Percentiles rank a stretch among this genome's conserved stretches.
phyloP scores from a whole-genome alignment of 2,888 invertebrate species.

The Cryptophagus acutangulus region DNA sequence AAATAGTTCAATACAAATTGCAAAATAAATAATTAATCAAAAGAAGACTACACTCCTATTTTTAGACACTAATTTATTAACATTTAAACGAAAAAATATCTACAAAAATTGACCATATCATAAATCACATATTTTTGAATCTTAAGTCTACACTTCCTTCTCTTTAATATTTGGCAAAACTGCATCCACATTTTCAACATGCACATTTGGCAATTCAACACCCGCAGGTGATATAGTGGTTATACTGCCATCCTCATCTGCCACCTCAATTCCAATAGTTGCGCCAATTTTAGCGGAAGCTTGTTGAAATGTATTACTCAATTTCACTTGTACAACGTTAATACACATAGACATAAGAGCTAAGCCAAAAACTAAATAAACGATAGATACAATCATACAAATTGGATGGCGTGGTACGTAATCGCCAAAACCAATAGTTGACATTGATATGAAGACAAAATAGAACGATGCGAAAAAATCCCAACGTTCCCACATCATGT shows the following conservation, averaged over 20 bases:
- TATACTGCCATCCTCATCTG: constrained; percentile 56
- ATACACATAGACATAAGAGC: constrained; percentile 96
- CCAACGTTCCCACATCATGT: constrained; percentile 77
- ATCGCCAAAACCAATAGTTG: constrained; percentile 96
- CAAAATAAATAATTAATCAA: no score
- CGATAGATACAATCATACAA: constrained; percentile 84
- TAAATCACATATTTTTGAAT: not conserved
- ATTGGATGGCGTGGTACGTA: constrained; percentile 75
- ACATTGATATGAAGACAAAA: constrained; percentile 95
- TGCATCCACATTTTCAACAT: constrained; percentile 17
- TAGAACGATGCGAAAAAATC: constrained; percentile 91
- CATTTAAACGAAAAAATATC: no score
- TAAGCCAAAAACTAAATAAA: constrained; percentile 90
- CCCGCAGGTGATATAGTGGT: constrained; percentile 36
- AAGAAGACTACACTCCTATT: no score
- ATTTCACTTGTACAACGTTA: constrained; percentile 84
- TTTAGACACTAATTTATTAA: no score
- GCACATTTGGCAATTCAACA: constrained; percentile 38
- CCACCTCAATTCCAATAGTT: constrained; percentile 70
- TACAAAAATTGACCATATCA: not conserved
- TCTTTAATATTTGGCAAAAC: constrained; percentile 1
- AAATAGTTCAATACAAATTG: no score
- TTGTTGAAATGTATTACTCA: constrained; percentile 67
- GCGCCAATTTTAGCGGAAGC: constrained; percentile 82
- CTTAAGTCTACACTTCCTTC: not conserved